Base-by-base conservation (phyloP, 2,113 vertebrate species). In the Cephalopterus ornatus region DNA sequence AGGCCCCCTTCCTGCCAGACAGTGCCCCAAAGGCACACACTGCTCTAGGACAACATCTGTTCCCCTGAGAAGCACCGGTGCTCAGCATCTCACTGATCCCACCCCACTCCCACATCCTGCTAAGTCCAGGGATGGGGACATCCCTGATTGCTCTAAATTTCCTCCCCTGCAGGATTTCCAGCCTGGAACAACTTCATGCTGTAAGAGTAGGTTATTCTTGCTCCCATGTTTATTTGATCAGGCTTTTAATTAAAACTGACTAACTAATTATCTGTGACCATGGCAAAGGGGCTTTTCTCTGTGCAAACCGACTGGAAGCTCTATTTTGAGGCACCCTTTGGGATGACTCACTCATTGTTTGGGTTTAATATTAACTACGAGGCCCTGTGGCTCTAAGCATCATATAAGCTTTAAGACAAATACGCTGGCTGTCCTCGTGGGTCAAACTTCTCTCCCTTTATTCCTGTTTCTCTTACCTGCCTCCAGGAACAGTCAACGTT, bases 1-100 rank as follows among this genome's bases (percentile, higher is more conserved):
- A 14, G 27, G 42, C 41, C 30, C 9, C 35, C 33, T 32, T 33
- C 46, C 63, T 58, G 49, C 26, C n/a, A 19, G 42, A 19, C 18
- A 2, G 5, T 6, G 71, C 6, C 39, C 24, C 1, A 2, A 2
- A 39, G 63, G 21, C 0, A 5, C 44, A 5, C 0, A 3, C 33
- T 76, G 59, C 79, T 56, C 39, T 3, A 7, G 73, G 18, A 52
- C 78, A 56, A 2, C 17, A 13, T 2, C 8, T 1, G 14, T 3
- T 5, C 3, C n/a, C 42, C 30, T 1, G 7, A 11, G 77, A 12
- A 82, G 3, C 24, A 41, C 16, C 53, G 24, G n/a, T 0, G 32
- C 67, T 37, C 86, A 75, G 83, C 42, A 33, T 16, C 86, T 41
- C 61, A 59, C 22, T 59, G n/a, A 33, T 6, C 47, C 88, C 77